Evolutionary conservation across 2,888 invertebrate genomes (phyloP).

Genomic region (Cosmorhoe ocellata): DNA sequence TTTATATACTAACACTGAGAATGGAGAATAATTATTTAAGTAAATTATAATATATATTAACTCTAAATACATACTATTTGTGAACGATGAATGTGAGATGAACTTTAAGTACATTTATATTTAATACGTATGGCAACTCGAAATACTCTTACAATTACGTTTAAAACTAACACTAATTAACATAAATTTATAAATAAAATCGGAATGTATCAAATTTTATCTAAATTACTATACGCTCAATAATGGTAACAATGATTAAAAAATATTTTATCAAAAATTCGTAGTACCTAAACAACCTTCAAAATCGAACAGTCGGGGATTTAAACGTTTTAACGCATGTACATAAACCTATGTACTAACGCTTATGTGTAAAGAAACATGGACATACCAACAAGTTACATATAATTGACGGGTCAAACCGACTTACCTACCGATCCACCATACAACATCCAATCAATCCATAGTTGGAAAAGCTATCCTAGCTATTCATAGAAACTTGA

Average conservation of each 20-base stretch:
- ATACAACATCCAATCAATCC: slow-evolving; percentile 49
- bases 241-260: slow-evolving; percentile 75
- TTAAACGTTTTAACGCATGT: slow-evolving; percentile 48
- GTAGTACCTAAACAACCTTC: slow-evolving; percentile 54
- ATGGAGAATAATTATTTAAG: slow-evolving; percentile 33
- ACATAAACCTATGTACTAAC: slow-evolving; percentile 37
- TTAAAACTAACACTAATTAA: slow-evolving; percentile 51
- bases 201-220: slow-evolving; percentile 53
- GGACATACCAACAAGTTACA: slow-evolving; percentile 65
- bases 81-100: slow-evolving; percentile 31
- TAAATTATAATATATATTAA: slow-evolving; percentile 25
- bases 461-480: slow-evolving; percentile 50
- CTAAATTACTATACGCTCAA: slow-evolving; percentile 52
- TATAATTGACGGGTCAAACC: slow-evolving; percentile 75
- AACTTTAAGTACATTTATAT: slow-evolving; percentile 73
- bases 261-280: slow-evolving; percentile 59
- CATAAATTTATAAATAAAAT: slow-evolving; percentile 62
- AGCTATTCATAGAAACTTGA: slow-evolving; percentile 17
- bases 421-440: slow-evolving; percentile 45
- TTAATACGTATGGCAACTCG: slow-evolving; percentile 74
- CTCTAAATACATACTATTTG: slow-evolving; percentile 30
- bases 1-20: slow-evolving; percentile 62
- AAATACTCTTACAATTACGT: slow-evolving; percentile 51
- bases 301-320: slow-evolving; percentile 44
- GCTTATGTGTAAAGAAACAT: slow-evolving; percentile 64